Evolutionary conservation across 2,888 invertebrate species (phyloP).

Genomic region (Temnothorax unifasciatus): DNA sequence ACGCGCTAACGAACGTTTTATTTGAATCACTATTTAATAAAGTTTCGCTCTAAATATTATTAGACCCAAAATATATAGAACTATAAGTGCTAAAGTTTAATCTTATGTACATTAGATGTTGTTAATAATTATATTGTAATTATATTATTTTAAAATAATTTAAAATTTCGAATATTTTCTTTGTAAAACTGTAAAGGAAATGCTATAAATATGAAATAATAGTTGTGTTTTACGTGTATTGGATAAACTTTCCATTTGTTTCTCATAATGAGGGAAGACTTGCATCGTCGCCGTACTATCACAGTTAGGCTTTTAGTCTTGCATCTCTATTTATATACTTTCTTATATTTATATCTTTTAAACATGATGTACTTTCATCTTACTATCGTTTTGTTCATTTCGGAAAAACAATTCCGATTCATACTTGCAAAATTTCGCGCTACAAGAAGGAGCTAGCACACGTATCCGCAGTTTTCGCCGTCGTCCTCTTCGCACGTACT

Average conservation of each 20-base stretch:
- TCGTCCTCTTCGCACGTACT: constrained; percentile 16
- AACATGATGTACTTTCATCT: neutral
- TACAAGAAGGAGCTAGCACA: neutral
- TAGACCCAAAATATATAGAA: neutral
- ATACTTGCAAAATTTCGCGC: neutral
- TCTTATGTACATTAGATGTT: neutral
- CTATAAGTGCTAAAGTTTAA: neutral
- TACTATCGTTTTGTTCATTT: neutral
- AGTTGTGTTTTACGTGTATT: neutral
- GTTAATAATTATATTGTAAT: neutral
- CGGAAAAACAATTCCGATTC: neutral
- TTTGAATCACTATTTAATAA: neutral
- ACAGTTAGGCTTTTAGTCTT: neutral
- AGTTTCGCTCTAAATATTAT: neutral
- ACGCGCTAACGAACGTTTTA: neutral
- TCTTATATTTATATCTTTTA: neutral
- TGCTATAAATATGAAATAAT: neutral
- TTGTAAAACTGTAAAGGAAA: neutral
- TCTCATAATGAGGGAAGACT: neutral
- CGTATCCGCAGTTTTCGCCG: neutral
- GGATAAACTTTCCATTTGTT: neutral
- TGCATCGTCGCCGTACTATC: too few species aligned
- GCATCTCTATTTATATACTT: neutral
- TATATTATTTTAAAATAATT: neutral
- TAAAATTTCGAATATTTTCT: neutral